Percentiles rank a stretch among this genome's conserved stretches.
These are phyloP conservation scores for Aphidius colemani DNA, from an alignment of 2,888 invertebrate species.

Conservation along the genomic window DNA sequence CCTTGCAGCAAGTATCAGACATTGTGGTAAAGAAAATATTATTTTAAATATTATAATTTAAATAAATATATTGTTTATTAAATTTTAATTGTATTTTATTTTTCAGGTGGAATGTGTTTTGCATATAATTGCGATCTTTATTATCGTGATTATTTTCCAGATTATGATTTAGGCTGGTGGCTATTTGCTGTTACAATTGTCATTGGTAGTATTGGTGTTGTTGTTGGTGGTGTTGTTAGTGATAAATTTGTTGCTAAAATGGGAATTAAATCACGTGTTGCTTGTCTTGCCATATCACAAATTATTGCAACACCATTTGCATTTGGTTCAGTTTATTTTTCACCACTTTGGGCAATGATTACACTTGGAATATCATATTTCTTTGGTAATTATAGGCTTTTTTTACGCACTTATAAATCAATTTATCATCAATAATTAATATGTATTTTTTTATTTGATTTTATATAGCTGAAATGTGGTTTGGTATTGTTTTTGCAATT, in stretches of 20 bases:
- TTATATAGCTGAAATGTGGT: constrained; percentile 87
- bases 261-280: constrained; percentile 81
- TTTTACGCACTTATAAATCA: background rate
- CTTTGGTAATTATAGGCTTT: constrained; percentile 68
- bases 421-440: background rate
- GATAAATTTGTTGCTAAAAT: constrained; percentile 87
- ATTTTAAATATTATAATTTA: constrained; percentile 11
- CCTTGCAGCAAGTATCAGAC: constrained; percentile 85
- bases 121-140: constrained; percentile 90
- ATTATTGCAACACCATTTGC: constrained; percentile 82
- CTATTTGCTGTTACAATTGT: constrained; percentile 86
- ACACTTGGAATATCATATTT: constrained; percentile 87
- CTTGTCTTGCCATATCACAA: constrained; percentile 81
- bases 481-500: constrained; percentile 88
- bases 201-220: constrained; percentile 79
- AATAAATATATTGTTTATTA: background rate
- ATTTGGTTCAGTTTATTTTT: constrained; percentile 82
- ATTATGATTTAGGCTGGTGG: constrained; percentile 90
- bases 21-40: constrained; percentile 69
- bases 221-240: constrained; percentile 76
- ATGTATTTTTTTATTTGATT: constrained; percentile 40
- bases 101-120: constrained; percentile 83
- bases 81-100: constrained; percentile 8
- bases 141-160: constrained; percentile 86
- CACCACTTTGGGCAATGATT: constrained; percentile 84